Conservation (phyloP, 1,140 invertebrate genomes). For the Wiebesia pumilae region DNA sequence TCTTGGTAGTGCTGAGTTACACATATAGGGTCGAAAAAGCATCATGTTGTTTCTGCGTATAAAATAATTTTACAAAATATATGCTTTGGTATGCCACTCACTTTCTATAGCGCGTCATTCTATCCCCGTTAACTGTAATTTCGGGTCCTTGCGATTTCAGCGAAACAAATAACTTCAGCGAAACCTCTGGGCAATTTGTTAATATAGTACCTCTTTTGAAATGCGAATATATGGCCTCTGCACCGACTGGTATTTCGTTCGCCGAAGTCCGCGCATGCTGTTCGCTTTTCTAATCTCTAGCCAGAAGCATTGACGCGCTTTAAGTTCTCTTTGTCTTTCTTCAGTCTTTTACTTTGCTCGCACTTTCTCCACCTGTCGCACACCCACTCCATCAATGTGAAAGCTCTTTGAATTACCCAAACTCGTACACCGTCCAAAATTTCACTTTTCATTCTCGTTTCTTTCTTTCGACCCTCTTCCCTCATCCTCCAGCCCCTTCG, state of each 20-base stretch:
- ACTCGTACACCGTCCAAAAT: neutral
- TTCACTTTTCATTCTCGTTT: neutral
- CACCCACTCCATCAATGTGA: neutral
- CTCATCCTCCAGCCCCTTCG: neutral
- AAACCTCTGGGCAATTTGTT: neutral
- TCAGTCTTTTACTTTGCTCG: neutral
- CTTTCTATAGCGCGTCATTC: neutral
- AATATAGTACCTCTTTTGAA: neutral
- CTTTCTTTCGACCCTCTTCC: too few species aligned
- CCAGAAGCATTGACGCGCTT: neutral
- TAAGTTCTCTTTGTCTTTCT: neutral
- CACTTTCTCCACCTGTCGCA: neutral
- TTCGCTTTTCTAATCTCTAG: constrained; percentile 6
- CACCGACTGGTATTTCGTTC: neutral
- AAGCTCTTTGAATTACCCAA: neutral
- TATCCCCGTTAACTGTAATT: neutral
- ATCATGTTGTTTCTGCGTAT: neutral
- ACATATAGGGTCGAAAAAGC: neutral
- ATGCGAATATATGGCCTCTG: neutral
- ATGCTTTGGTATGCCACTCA: neutral
- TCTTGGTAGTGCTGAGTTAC: neutral
- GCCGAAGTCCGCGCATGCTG: neutral
- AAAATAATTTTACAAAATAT: neutral
- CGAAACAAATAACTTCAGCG: neutral
- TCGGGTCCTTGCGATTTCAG: neutral